Conservation (phyloP, 2,113 vertebrate genomes). For the Plecotus auritus region DNA sequence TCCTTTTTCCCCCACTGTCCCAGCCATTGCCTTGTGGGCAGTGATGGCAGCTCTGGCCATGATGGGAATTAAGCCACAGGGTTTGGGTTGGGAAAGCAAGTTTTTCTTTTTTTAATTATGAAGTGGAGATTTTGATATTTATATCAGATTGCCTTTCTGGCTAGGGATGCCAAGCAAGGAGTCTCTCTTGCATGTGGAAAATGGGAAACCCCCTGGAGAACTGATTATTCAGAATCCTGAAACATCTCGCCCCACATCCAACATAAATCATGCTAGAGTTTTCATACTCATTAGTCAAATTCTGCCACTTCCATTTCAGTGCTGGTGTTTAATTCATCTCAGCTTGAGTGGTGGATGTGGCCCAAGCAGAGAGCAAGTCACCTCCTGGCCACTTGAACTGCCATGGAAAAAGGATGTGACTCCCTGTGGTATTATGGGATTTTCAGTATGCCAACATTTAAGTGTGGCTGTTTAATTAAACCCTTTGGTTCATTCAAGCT, state of each 20-base stretch:
- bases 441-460: constrained; percentile 44
- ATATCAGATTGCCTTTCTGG: neutral
- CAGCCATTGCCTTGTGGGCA: fast-evolving
- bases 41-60: neutral
- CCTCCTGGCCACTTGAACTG: neutral
- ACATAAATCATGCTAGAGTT: neutral
- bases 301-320: neutral
- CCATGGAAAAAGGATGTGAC: neutral
- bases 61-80: neutral
- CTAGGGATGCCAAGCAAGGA: neutral
- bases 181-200: constrained; percentile 21
- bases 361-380: neutral
- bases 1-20: neutral
- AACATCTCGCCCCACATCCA: neutral
- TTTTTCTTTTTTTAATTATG: neutral
- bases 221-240: neutral
- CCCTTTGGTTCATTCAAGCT: constrained; percentile 51
- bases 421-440: constrained; percentile 41
- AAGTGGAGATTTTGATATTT: neutral
- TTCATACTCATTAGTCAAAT: constrained; percentile 14
- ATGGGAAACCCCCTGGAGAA: neutral
- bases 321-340: neutral
- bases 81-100: neutral
- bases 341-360: constrained; percentile 13
- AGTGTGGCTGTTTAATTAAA: constrained; percentile 65